Conservation (phyloP, 2,888 invertebrate species). For the Ceratothoa steindachneri region DNA sequence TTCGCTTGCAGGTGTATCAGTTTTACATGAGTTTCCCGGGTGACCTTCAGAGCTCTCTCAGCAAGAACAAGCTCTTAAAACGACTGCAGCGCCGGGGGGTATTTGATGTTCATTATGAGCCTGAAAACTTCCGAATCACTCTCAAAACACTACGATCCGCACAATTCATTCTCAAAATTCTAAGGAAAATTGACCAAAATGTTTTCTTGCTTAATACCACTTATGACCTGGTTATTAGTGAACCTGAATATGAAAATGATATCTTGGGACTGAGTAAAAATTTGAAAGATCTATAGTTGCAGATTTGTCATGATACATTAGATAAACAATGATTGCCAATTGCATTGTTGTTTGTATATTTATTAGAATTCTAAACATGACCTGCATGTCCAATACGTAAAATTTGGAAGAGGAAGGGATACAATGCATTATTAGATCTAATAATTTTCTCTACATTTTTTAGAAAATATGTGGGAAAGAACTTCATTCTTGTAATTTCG, state of each 20-base stretch:
- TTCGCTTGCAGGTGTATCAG: slow-evolving; percentile 32
- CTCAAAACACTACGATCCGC: slow-evolving; percentile 34
- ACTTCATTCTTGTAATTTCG: too few relatives aligned
- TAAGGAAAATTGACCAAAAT: slow-evolving; percentile 31
- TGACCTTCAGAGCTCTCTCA: slow-evolving; percentile 18
- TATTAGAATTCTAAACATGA: not conserved
- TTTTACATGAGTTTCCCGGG: slow-evolving; percentile 36
- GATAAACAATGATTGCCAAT: not conserved
- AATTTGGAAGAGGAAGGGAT: too few relatives aligned
- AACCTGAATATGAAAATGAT: not conserved
- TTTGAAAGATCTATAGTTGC: not conserved
- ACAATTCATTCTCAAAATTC: slow-evolving; percentile 27
- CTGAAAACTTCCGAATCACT: slow-evolving; percentile 38
- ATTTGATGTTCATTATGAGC: slow-evolving; percentile 32
- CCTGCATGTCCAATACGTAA: not conserved
- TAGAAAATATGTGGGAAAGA: too few relatives aligned
- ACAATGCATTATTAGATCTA: too few relatives aligned
- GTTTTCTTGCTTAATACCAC: slow-evolving; percentile 25
- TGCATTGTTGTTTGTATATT: not conserved
- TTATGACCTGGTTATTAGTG: not conserved
- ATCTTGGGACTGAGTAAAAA: not conserved
- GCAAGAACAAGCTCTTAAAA: slow-evolving; percentile 29
- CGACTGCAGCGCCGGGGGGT: slow-evolving; percentile 25
- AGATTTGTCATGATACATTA: not conserved
- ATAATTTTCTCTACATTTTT: too few relatives aligned